Evolutionary conservation across 2,797 vertebrate species (phyloP), one percentile per base, ranked within the genome.

Genomic region (Australoheros facetus): DNA sequence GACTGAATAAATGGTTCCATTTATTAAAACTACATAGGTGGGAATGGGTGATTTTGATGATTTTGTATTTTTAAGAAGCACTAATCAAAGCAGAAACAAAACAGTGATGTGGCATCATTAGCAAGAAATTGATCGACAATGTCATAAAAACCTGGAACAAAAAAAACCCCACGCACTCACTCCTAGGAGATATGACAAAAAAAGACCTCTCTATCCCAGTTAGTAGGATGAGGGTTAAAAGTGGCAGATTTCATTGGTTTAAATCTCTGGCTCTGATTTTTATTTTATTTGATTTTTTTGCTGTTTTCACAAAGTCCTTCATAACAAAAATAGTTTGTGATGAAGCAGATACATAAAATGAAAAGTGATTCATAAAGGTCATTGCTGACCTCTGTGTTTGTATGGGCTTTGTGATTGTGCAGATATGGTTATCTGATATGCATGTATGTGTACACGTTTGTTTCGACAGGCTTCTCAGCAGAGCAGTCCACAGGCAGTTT

Each of bases 401-500:
- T 62, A 57, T 51, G 30, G n/a, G 17, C 10, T 10, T 37, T 83
- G 32, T 62, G 26, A 23, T 32, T 62, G 23, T 54, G 45, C 32
- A 19, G 34, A 34, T 26, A 19, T 88, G 26, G 58, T 84, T 79
- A 71, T 59, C 5, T 56, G 23, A 69, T 32, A 30, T 69, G 26
- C 64, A 30, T 55, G n/a, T 23, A 11, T 58, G 4, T 55, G 13
- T 81, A n/a, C 32, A 6, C 71, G 58, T 82, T 59, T 78, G 13
- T 85, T 9, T 85, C 45, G 39, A 69, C 87, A 99, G 98, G 97
- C 97, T 0, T 98, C 98, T 79, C 98, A 99, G 86, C 97, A 97
- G 93, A 98, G 95, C 91, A 97, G 96, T 93, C 97, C 98, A 54
- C 98, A 99, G 23, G 94, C 98, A 11, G 97, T 99, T n/a, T 99